Percentiles rank a stretch among this genome's conserved stretches.
phyloP scores from a whole-genome alignment of 2,797 vertebrate genomes.

The Onychomys leucogaster region DNA sequence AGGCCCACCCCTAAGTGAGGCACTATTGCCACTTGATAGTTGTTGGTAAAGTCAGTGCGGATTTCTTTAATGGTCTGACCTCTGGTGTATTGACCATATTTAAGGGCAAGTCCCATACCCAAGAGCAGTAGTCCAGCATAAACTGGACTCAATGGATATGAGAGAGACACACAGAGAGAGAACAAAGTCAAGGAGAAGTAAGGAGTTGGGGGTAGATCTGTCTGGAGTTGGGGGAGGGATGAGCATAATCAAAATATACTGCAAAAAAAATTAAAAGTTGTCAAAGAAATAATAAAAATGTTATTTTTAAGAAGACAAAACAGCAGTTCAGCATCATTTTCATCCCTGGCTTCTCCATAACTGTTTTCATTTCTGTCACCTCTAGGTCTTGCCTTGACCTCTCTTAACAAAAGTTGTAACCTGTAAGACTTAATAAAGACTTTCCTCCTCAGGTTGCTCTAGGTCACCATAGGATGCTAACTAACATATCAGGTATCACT shows the following conservation, averaged over 20 bases:
- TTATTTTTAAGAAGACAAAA: neutral
- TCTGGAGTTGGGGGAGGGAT: too few species aligned
- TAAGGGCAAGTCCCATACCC: neutral
- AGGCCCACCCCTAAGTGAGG: neutral
- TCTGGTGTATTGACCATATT: neutral
- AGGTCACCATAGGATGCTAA: neutral
- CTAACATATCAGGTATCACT: too few species aligned
- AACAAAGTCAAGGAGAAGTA: neutral
- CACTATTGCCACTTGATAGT: neutral
- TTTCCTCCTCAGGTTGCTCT: neutral
- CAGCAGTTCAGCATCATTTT: neutral
- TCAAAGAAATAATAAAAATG: neutral
- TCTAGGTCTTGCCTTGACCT: neutral
- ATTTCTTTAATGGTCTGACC: neutral
- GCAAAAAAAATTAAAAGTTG: neutral
- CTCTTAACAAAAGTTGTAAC: neutral
- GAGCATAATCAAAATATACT: neutral
- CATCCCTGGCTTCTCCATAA: too few species aligned
- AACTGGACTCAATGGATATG: neutral
- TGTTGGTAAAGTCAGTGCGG: neutral
- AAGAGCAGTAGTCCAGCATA: neutral
- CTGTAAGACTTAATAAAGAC: neutral
- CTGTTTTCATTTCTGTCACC: neutral
- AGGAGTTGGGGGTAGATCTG: neutral
- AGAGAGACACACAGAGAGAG: accelerated